These are phyloP conservation scores for Clavelina lepadiformis DNA, from an alignment of 23 tunicate species.

Conservation along the genomic window DNA sequence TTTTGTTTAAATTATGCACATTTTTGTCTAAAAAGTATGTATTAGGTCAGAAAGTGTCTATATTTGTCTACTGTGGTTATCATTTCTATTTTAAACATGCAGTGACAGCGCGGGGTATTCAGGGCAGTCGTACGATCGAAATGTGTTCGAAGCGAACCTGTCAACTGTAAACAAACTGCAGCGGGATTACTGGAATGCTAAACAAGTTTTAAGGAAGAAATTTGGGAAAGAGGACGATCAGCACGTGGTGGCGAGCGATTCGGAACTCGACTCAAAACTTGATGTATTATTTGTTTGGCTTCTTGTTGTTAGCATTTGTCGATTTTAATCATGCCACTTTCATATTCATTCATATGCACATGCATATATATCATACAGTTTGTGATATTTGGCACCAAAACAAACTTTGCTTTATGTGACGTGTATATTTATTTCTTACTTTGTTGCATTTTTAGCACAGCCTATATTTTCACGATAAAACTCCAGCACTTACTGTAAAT, in stretches of 20 bases:
- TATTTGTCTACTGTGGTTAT: too few relatives aligned
- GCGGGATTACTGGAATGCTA: conserved; percentile 90
- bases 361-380: neutral
- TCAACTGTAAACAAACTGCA: conserved; percentile 93
- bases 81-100: too few relatives aligned
- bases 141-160: conserved; percentile 78
- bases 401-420: too few relatives aligned
- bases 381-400: neutral
- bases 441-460: too few relatives aligned
- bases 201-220: conserved; percentile 84
- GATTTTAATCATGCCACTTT: neutral
- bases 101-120: conserved; percentile 58
- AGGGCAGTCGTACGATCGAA: conserved; percentile 79
- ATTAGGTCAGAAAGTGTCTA: too few relatives aligned
- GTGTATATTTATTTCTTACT: too few relatives aligned
- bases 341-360: neutral
- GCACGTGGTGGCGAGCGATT: conserved; percentile 75
- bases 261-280: conserved; percentile 74
- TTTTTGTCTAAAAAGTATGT: too few relatives aligned
- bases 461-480: too few relatives aligned
- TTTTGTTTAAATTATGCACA: too few relatives aligned
- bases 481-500: too few relatives aligned
- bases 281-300: conserved; percentile 34
- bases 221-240: conserved; percentile 81
- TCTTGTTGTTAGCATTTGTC: neutral